These are phyloP conservation scores for Cremastinae sp. DNA, from an alignment of 2,888 invertebrate genomes.

Conservation along the genomic window DNA sequence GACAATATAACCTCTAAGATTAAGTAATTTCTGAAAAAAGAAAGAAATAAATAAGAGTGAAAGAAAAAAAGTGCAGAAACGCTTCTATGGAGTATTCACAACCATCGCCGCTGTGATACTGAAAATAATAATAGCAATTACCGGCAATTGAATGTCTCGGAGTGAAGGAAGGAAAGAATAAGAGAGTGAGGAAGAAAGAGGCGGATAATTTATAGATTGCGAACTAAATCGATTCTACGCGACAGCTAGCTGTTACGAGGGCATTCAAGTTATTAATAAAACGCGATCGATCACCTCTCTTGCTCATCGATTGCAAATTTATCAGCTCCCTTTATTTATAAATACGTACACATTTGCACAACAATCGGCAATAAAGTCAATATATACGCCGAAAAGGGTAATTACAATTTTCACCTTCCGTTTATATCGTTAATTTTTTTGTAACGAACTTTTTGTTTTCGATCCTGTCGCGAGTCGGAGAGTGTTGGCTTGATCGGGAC, in stretches of 20 bases:
- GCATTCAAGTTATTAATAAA: constrained; percentile 47
- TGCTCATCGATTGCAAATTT: constrained; percentile 42
- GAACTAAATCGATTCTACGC: constrained; percentile 25
- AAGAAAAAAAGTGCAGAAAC: background rate
- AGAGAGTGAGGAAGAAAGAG: background rate
- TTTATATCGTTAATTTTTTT: too few relatives aligned
- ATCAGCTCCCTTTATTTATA: constrained; percentile 42
- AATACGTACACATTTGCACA: constrained; percentile 40
- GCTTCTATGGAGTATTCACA: constrained; percentile 44
- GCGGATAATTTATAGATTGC: constrained; percentile 13
- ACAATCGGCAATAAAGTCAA: constrained; percentile 40
- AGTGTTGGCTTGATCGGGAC: too few relatives aligned
- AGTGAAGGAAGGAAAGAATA: background rate
- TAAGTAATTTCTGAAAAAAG: constrained; percentile 44
- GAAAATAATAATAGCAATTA: constrained; percentile 47
- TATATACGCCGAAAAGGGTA: constrained; percentile 2
- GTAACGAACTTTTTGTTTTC: constrained; percentile 23
- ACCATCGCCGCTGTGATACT: constrained; percentile 58
- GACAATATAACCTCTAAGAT: constrained; percentile 46
- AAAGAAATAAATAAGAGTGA: constrained; percentile 13
- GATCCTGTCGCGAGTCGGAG: constrained; percentile 5
- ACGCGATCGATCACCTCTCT: constrained; percentile 38
- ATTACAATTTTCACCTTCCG: constrained; percentile 1
- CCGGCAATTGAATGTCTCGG: constrained; percentile 37
- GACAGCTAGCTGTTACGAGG: constrained; percentile 31